A percentile compares a stretch with the other conserved stretches of the same genome.
phyloP scores from a whole-genome alignment of 2,113 vertebrate genomes.

The Mastomys coucha region DNA sequence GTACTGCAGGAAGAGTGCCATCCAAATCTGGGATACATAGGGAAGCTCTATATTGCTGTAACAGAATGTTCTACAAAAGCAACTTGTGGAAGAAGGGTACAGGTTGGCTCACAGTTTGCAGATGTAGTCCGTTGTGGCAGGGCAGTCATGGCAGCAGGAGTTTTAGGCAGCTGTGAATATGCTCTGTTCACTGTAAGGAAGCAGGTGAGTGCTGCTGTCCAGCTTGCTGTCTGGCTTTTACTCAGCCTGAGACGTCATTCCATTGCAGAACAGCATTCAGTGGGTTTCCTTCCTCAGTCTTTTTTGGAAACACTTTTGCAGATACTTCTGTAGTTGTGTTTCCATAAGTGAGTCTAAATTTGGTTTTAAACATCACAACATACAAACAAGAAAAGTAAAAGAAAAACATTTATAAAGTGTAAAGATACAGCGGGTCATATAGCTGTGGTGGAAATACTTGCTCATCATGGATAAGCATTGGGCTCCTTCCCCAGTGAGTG shows the following conservation, averaged over 20 bases:
- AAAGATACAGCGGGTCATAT: no score
- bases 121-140: neutral
- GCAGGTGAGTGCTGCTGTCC: neutral
- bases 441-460: neutral
- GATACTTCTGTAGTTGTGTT: neutral
- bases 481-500: neutral
- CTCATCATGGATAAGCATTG: neutral
- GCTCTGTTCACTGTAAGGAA: neutral
- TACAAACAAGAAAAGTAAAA: neutral
- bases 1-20: neutral
- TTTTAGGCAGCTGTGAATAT: neutral
- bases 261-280: neutral
- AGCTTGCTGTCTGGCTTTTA: neutral
- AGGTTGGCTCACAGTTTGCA: neutral
- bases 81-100: neutral
- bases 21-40: neutral
- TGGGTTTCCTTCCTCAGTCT: neutral
- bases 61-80: neutral
- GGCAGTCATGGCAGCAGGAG: neutral
- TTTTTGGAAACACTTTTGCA: neutral
- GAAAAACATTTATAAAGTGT: neutral
- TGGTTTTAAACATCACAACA: neutral
- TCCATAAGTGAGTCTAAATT: neutral
- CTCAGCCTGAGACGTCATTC: neutral
- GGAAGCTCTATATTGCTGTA: neutral